Base-by-base conservation (phyloP, 2,113 vertebrate genomes). In the Telmatochromis brachygnathus region DNA sequence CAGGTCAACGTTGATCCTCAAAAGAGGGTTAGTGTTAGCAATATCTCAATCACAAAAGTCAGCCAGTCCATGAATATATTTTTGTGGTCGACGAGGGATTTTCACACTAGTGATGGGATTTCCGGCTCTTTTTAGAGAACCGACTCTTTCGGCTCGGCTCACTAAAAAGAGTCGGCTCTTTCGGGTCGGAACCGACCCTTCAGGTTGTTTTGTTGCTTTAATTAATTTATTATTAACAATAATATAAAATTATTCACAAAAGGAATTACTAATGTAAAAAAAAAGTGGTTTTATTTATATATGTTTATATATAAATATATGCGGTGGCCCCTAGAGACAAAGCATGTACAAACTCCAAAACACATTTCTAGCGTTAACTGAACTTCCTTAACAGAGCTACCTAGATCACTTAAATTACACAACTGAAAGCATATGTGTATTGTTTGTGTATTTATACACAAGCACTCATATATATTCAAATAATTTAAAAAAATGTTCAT, bases 111-210 rank as follows among this genome's bases (percentile, higher is more conserved):
- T 23, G 53, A 54, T 54, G 53, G n/a, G 53, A 55, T 55, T 55
- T 23, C 2, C 2, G n/a, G 6, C 1, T 54, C 53, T 23, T 55
- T 55, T 55, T 55, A 55, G 53, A 55, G 53, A 55, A 26, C 54
- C 21, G 11, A 1, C 2, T 55, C 53, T 55, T 26, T 55, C 6
- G 2, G 6, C 0, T 23, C 0, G 11, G 0, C 21, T 55, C 21
- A 55, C n/a, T 54, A 54, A 23, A 53, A 23, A 28, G 53, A 54
- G 2, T 2, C 3, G n/a, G n/a, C 1, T 12, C 10, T 54, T 54
- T 54, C n/a, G 1, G n/a, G 2, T 54, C 53, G 2, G 1, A 54
- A 54, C 53, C 10, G 2, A 0, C 6, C 0, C 53, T 23, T 7
- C 53, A 4, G 21, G 53, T 55, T 55, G 21, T 55, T 55, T 55